These are phyloP conservation scores for Drosophila willistoni DNA, from an alignment of 1,140 invertebrate species.

Conservation along the genomic window DNA sequence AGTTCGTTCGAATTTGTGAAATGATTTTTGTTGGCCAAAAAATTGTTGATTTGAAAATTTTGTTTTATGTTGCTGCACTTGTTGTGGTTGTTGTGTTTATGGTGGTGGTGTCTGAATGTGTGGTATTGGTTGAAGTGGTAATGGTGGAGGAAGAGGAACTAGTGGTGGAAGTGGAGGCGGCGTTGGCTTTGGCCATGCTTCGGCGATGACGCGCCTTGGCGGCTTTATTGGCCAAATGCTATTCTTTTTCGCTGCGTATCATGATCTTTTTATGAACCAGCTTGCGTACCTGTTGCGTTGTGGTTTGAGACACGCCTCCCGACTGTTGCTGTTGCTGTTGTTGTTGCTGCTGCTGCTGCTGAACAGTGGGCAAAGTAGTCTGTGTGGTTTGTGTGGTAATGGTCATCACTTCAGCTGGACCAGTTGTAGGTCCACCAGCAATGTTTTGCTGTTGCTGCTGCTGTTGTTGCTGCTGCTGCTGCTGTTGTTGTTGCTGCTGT, in stretches of 20 bases:
- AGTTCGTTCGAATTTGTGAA: slow-evolving; percentile 33
- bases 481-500: slow-evolving; percentile 56
- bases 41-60: slow-evolving; percentile 36
- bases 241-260: slow-evolving; percentile 82
- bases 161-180: slow-evolving; percentile 25
- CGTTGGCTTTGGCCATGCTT: slow-evolving; percentile 32
- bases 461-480: slow-evolving; percentile 57
- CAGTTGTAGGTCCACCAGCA: slow-evolving; percentile 43
- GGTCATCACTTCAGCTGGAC: slow-evolving; percentile 74
- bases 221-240: slow-evolving; percentile 57
- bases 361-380: slow-evolving; percentile 53
- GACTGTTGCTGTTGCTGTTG: slow-evolving; percentile 46
- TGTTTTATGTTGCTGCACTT: slow-evolving; percentile 40
- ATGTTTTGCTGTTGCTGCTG: slow-evolving; percentile 39
- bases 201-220: slow-evolving; percentile 59
- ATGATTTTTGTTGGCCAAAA: slow-evolving; percentile 43
- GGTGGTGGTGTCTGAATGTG: slow-evolving; percentile 20
- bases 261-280: slow-evolving; percentile 83
- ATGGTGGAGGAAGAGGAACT: slow-evolving; percentile 2
- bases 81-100: slow-evolving; percentile 23
- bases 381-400: slow-evolving; percentile 73
- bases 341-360: slow-evolving; percentile 57
- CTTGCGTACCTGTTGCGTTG: slow-evolving; percentile 81
- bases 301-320: slow-evolving; percentile 52
- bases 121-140: slow-evolving; percentile 38